phyloP scores from a whole-genome alignment of 2,888 invertebrate genomes.

The Lasioglossum villosulum region DNA sequence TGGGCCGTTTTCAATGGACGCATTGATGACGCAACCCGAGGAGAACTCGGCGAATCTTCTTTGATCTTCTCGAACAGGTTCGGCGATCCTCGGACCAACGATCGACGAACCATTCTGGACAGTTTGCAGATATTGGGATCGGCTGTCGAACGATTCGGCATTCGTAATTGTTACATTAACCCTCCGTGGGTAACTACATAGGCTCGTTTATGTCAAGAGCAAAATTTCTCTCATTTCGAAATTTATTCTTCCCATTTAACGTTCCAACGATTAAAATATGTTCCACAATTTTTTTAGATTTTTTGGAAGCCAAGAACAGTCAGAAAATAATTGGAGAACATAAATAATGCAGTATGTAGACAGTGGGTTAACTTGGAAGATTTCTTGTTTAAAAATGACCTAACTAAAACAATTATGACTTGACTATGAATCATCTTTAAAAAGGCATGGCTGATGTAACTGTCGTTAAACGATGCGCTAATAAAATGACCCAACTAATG shows the following conservation, averaged over 20 bases:
- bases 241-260: not conserved
- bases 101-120: constrained; percentile 19
- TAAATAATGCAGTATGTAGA: not conserved
- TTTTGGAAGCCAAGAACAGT: not conserved
- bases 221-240: too few species aligned
- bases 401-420: not conserved
- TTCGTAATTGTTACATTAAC: not conserved
- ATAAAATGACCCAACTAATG: not conserved
- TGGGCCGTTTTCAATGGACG: constrained; percentile 10
- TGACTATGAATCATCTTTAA: not conserved
- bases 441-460: not conserved
- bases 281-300: not conserved
- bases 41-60: constrained; percentile 27
- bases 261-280: too few species aligned
- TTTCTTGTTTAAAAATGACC: too few species aligned
- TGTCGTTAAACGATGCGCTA: not conserved
- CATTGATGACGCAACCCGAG: constrained; percentile 23
- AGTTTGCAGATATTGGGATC: not conserved
- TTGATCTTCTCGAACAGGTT: constrained; percentile 40
- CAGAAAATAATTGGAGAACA: not conserved
- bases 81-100: constrained; percentile 15
- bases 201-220: too few species aligned
- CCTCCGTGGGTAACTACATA: too few species aligned
- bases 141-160: not conserved
- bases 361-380: too few species aligned